Evolutionary conservation across 2,888 invertebrate species (phyloP).

Genomic region (Cryptus viduatorius): DNA sequence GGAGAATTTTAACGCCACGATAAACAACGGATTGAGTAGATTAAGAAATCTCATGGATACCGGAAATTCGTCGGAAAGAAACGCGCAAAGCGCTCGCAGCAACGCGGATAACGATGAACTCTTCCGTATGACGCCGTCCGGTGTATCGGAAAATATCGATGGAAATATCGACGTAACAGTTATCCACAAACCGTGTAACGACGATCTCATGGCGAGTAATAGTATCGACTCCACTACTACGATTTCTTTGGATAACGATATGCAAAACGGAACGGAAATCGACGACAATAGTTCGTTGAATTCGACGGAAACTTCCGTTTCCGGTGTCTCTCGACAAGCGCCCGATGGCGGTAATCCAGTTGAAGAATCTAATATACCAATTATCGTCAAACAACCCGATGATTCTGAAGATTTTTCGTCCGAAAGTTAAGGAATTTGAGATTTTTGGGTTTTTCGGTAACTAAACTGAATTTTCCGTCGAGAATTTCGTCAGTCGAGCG

Average conservation of each 20-base stretch:
- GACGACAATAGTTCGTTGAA: constrained; percentile 72
- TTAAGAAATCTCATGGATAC: constrained; percentile 72
- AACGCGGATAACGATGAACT: constrained; percentile 65
- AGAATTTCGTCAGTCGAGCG: not conserved
- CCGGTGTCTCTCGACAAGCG: constrained; percentile 81
- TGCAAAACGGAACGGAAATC: constrained; percentile 67
- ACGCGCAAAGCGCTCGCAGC: constrained; percentile 33
- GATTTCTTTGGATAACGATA: constrained; percentile 63
- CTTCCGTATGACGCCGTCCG: constrained; percentile 75
- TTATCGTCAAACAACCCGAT: constrained; percentile 56
- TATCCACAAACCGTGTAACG: constrained; percentile 74
- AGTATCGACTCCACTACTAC: constrained; percentile 72
- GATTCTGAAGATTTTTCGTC: constrained; percentile 71
- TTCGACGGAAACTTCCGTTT: constrained; percentile 76
- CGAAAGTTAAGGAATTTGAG: constrained; percentile 65
- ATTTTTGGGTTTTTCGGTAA: not conserved
- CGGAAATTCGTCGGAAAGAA: constrained; percentile 47
- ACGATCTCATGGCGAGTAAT: constrained; percentile 75
- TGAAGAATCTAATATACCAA: constrained; percentile 76
- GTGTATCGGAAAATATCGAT: constrained; percentile 76
- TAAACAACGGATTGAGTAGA: constrained; percentile 75
- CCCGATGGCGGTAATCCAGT: constrained; percentile 83
- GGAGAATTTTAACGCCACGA: constrained; percentile 75
- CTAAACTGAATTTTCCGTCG: not conserved
- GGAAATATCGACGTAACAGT: constrained; percentile 76